Base-by-base conservation (phyloP, 2,113 vertebrate species). In the Pagrus major region DNA sequence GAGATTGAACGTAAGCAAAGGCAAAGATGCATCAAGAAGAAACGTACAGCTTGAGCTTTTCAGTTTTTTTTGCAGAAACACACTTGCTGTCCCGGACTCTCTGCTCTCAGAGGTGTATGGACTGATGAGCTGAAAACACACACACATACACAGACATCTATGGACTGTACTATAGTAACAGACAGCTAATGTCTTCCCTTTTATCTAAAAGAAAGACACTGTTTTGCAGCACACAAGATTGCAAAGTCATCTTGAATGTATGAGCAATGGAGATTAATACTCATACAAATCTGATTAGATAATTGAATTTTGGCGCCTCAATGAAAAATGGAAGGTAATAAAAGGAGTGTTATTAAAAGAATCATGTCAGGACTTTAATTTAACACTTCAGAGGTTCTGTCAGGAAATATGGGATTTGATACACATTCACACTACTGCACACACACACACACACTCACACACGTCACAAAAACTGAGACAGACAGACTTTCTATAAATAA, bases 231-330 rank as follows among this genome's bases (percentile, higher is more conserved):
- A 70, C 70, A 44, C 55, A 54, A 58, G 41, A 88, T 27, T 74
- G 75, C 51, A 41, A 82, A 85, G 80, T 66, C 58, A 86, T 80
- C 90, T 75, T 65, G 44, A 89, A 76, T 83, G 58, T 81, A 84
- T 86, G 86, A 89, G 88, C 85, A 90, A 89, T 80, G 86, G 88
- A 93, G 89, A 93, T 90, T 91, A 90, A 93, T 91, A 90, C 87
- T 91, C 81, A 51, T 52, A 89, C 61, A 85, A 90, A 93, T 93
- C 88, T 89, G 85, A 91, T 90, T 81, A 86, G 86, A 91, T 93
- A 88, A 93, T 91, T 92, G 87, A 93, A 94, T 93, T 93, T 72
- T 78, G 80, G 67, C 10, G 2, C 54, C 75, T 77, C 70, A 23
- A 35, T 94, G 91, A 91, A 88, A 91, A 91, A 93, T 83, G 78